Percentiles rank a stretch among this genome's conserved stretches.
Conservation (phyloP, 2,888 invertebrate genomes). For the Kuschelorhynchus macadamiae region DNA sequence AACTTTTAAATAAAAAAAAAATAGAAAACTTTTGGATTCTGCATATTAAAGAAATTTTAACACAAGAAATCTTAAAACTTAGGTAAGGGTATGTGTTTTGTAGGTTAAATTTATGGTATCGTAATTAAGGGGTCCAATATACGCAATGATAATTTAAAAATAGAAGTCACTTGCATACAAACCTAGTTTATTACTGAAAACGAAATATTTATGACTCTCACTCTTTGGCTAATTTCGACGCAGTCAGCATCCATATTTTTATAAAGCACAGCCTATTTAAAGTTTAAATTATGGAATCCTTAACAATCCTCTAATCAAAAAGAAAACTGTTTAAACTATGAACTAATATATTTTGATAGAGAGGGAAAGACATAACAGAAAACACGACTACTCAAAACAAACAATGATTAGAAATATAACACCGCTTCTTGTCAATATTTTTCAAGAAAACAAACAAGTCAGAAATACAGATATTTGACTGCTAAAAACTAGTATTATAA, state of each 20-base stretch:
- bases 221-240: conserved; percentile 60
- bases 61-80: background rate
- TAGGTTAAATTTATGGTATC: conserved; percentile 9
- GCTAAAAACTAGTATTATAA: conserved; percentile 54
- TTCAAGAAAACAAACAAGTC: conserved; percentile 18
- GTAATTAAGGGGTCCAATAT: conserved; percentile 16
- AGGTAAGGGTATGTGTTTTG: conserved; percentile 2
- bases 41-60: background rate
- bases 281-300: conserved; percentile 16
- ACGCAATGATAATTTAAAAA: conserved; percentile 24
- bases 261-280: conserved; percentile 38
- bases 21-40: too few relatives aligned
- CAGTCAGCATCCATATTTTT: conserved; percentile 60
- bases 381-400: conserved; percentile 13
- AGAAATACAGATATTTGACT: conserved; percentile 59
- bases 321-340: too few relatives aligned
- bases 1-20: too few relatives aligned
- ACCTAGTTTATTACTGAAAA: conserved; percentile 64
- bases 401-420: conserved; percentile 20
- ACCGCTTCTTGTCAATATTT: conserved; percentile 32
- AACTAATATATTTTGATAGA: too few relatives aligned
- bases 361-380: background rate
- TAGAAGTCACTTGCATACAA: conserved; percentile 63
- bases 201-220: conserved; percentile 56
- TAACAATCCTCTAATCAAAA: conserved; percentile 14